A percentile compares a stretch with the other conserved stretches of the same genome.
Conservation (phyloP, 2,888 invertebrate genomes). For the Hipparchia sbordonii region DNA sequence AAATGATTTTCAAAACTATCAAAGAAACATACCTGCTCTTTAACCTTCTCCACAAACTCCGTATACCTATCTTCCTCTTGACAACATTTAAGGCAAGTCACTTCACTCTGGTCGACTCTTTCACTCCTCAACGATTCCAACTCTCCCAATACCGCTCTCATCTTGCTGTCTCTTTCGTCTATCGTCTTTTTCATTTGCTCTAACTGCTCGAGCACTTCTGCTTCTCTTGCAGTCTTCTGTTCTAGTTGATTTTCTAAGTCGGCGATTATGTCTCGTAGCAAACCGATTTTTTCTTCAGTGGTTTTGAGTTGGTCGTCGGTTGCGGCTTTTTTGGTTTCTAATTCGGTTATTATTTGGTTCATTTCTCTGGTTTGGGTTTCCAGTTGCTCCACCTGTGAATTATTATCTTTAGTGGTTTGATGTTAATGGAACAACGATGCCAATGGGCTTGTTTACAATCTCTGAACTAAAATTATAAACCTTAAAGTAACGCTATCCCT, state of each 20-base stretch:
- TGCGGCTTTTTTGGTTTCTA: slow-evolving; percentile 84
- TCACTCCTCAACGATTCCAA: slow-evolving; percentile 78
- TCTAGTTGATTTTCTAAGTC: slow-evolving; percentile 90
- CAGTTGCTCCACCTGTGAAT: slow-evolving; percentile 88
- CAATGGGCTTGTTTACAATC: too few relatives aligned
- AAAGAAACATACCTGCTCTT: slow-evolving; percentile 62
- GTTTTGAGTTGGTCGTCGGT: slow-evolving; percentile 88
- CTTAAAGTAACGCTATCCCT: too few relatives aligned
- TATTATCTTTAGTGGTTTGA: not conserved
- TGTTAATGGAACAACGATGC: not conserved
- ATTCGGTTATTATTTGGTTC: slow-evolving; percentile 83
- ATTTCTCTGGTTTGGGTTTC: slow-evolving; percentile 89
- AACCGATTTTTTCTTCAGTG: slow-evolving; percentile 88
- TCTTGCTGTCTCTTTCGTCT: slow-evolving; percentile 81
- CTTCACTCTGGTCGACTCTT: slow-evolving; percentile 48
- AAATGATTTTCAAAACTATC: not conserved
- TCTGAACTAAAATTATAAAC: too few relatives aligned
- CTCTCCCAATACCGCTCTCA: slow-evolving; percentile 80
- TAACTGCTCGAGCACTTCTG: slow-evolving; percentile 83
- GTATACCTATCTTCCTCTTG: slow-evolving; percentile 57
- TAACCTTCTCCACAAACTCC: slow-evolving; percentile 62
- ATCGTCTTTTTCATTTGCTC: slow-evolving; percentile 81
- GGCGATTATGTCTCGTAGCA: slow-evolving; percentile 89
- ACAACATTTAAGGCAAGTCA: slow-evolving; percentile 55
- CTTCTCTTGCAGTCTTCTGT: slow-evolving; percentile 84